These are phyloP conservation scores for Oostethus manadensis DNA, from an alignment of 2,113 vertebrate species.

Conservation along the genomic window DNA sequence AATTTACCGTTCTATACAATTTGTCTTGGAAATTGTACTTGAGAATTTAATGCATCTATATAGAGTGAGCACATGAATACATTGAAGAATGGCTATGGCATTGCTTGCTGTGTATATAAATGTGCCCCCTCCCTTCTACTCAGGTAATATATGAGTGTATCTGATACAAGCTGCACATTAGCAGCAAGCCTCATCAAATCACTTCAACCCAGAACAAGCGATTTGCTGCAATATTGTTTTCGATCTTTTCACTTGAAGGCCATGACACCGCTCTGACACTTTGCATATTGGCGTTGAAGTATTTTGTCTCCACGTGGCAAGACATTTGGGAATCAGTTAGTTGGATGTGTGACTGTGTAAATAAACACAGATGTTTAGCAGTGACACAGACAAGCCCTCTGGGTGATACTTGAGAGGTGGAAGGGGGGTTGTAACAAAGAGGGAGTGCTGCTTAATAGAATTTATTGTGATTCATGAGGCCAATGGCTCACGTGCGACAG, in stretches of 20 bases:
- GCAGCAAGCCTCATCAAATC: constrained; percentile 23
- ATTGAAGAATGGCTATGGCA: not conserved
- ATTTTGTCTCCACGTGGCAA: constrained; percentile 40
- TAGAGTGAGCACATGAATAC: not conserved
- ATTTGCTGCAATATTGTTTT: constrained; percentile 52
- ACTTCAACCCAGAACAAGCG: constrained; percentile 35
- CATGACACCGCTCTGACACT: constrained; percentile 51
- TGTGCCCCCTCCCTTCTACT: not conserved
- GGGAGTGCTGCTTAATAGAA: constrained; percentile 65
- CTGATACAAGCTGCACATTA: constrained; percentile 27
- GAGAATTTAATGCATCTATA: no score
- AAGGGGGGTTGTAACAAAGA: constrained; percentile 51
- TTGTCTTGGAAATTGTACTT: no score
- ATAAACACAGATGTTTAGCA: constrained; percentile 73
- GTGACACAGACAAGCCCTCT: constrained; percentile 56
- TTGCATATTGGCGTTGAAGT: constrained; percentile 67
- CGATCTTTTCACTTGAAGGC: constrained; percentile 45
- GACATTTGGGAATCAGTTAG: constrained; percentile 69
- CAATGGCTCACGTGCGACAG: constrained; percentile 69
- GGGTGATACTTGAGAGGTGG: constrained; percentile 36
- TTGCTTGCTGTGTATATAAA: not conserved
- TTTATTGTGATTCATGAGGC: constrained; percentile 78
- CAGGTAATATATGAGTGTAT: constrained; percentile 29
- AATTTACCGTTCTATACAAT: no score
- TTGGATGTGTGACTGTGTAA: constrained; percentile 73